These are phyloP conservation scores for Ia io DNA, from an alignment of 2,113 vertebrate species.

Conservation along the genomic window DNA sequence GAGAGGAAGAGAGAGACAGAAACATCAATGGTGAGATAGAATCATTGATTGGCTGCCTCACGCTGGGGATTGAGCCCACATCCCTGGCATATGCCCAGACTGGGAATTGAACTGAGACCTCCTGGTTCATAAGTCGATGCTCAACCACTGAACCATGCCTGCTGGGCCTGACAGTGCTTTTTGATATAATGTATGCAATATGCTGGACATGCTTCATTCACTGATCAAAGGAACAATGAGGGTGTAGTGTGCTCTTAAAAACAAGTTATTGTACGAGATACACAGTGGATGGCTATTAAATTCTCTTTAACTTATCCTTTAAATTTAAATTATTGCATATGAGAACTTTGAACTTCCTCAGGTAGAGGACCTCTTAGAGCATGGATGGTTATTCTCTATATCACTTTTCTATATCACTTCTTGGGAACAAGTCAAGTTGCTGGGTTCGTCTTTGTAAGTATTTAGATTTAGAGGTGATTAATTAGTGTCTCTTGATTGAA, in stretches of 20 bases:
- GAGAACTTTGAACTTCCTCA: not conserved
- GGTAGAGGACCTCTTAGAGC: not conserved
- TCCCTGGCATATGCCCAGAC: too few species aligned
- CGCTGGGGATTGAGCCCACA: too few species aligned
- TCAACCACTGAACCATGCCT: too few species aligned
- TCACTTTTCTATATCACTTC: not conserved
- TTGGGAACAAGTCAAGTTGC: constrained; percentile 2
- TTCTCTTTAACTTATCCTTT: constrained; percentile 14
- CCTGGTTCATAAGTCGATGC: too few species aligned
- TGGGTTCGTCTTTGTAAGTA: not conserved
- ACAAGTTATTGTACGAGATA: not conserved
- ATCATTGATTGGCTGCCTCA: too few species aligned
- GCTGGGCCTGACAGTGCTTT: not conserved
- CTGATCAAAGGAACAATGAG: not conserved
- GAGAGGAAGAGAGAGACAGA: too few species aligned
- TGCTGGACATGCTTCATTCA: constrained; percentile 14
- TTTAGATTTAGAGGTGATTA: constrained; percentile 43
- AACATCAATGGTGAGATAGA: too few species aligned
- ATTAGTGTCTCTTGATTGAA: constrained; percentile 45
- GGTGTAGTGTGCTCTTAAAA: not conserved
- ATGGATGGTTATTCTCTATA: not conserved
- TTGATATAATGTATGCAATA: not conserved
- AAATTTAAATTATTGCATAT: not conserved
- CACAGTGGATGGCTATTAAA: not conserved
- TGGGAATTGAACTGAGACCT: too few species aligned